phyloP scores from a whole-genome alignment of 2,888 invertebrate species.

The Caradrina clavipalpis region DNA sequence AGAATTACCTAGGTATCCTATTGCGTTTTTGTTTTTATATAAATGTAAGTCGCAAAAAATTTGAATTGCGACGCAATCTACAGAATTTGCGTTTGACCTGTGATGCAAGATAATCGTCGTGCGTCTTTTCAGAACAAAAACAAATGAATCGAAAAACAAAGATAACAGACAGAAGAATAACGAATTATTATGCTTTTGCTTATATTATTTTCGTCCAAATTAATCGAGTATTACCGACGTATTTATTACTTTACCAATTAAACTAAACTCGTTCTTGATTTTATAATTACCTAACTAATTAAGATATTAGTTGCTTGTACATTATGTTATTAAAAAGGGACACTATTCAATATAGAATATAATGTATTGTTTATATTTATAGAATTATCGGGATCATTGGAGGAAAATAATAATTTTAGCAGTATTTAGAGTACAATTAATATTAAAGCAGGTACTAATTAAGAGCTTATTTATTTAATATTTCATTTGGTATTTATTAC shows the following conservation, averaged over 20 bases:
- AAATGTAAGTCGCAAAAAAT: not conserved
- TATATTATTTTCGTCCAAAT: conserved; percentile 11
- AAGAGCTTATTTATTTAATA: not conserved
- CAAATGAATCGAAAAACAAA: conserved; percentile 30
- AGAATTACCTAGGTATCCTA: conserved; percentile 1
- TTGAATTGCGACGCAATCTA: conserved; percentile 20
- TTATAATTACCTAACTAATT: conserved; percentile 1
- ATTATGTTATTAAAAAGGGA: not conserved
- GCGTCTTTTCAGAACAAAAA: conserved; percentile 13
- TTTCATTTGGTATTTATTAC: not conserved
- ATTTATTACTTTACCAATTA: conserved; percentile 5
- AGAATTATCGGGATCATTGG: not conserved
- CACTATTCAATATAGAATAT: not conserved
- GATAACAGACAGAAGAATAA: conserved; percentile 16
- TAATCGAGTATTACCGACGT: conserved; percentile 1
- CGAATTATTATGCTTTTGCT: not conserved
- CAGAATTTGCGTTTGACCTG: conserved; percentile 29
- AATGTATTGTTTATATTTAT: not conserved
- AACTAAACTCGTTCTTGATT: not conserved
- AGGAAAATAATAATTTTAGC: not conserved
- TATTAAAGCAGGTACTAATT: not conserved
- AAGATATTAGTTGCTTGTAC: not conserved
- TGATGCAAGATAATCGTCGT: conserved; percentile 47
- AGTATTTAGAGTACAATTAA: not conserved
- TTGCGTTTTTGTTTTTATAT: not conserved